Base-by-base conservation (phyloP, 2,888 invertebrate genomes). In the Cephonodes hylas region DNA sequence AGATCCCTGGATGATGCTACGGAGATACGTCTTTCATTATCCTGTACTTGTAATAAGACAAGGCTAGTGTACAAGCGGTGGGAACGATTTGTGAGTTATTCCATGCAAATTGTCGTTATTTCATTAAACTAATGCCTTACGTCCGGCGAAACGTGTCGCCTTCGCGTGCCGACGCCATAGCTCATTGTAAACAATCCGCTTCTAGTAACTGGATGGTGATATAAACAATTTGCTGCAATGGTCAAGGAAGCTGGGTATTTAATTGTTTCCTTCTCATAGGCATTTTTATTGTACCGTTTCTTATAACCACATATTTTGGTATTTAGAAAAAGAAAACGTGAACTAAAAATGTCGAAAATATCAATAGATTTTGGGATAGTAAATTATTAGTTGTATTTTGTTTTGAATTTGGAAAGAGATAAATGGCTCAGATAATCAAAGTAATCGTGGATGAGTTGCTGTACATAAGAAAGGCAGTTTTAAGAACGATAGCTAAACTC, bases 71-170 rank as follows among this genome's bases (percentile, higher is more conserved):
- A 8, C 8, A 18, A 13, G 42, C 56, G 46, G 20, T 58, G 45
- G 46, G 25, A 46, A 18, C 34, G 18, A 58, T 22, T 27, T 46
- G 18, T 46, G 38, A 61, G 44, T 61, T 57, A 61, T 61, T 61
- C 70, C 73, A 85, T 84, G 84, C 81, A 81, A 81, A 85, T 84
- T 81, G 84, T 83, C 77, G 79, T 85, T 85, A 83, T 84, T 85
- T 85, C 83, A 88, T 87, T 88, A 83, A 76, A 80, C 72, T 88
- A 88, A 88, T 89, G 85, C 70, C 71, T 79, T 76, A 79, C 80
- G 81, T 88, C 88, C 88, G 87, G 81, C 72, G 69, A 72, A 81
- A 74, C 77, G 79, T 81, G 86, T 83, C 78, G 74, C 72, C 76
- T 83, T 78, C 78, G 77, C 81, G 81, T 81, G 83, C 79, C 74